These are phyloP conservation scores for Argyrosomus regius DNA, from an alignment of 2,797 vertebrate species.

Conservation along the genomic window DNA sequence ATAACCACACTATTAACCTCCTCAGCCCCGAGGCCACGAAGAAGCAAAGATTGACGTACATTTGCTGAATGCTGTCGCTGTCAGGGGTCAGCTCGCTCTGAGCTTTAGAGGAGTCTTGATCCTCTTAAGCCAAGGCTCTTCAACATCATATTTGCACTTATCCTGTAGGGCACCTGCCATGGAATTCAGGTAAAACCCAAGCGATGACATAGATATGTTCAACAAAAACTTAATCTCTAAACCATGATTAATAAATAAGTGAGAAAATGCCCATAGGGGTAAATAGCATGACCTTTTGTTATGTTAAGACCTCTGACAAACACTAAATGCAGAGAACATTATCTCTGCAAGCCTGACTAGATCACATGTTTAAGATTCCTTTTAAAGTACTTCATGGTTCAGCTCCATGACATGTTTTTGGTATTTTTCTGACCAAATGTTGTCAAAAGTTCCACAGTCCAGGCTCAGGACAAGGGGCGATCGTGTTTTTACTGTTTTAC, in stretches of 20 bases:
- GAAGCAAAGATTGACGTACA: neutral
- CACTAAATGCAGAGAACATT: neutral
- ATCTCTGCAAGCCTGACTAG: neutral
- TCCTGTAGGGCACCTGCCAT: constrained; percentile 44
- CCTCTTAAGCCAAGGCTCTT: constrained; percentile 56
- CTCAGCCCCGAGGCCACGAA: neutral
- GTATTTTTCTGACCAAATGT: neutral
- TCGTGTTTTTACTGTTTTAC: neutral
- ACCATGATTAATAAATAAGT: constrained; percentile 8
- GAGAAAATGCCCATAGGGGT: neutral
- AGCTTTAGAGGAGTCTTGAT: constrained; percentile 54
- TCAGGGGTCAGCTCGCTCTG: constrained; percentile 12
- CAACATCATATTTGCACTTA: constrained; percentile 51
- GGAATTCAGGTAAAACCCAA: neutral
- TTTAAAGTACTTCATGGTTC: neutral
- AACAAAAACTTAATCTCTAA: neutral
- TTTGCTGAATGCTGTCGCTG: neutral
- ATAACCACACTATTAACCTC: neutral
- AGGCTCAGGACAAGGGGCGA: neutral
- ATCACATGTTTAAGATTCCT: neutral
- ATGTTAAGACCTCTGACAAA: neutral
- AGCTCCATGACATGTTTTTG: neutral
- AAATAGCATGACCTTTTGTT: neutral
- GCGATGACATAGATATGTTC: neutral
- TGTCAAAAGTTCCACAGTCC: neutral